Percentiles rank a stretch among this genome's conserved stretches.
Conservation (phyloP, 2,113 vertebrate species). For the Entelurus aequoreus region DNA sequence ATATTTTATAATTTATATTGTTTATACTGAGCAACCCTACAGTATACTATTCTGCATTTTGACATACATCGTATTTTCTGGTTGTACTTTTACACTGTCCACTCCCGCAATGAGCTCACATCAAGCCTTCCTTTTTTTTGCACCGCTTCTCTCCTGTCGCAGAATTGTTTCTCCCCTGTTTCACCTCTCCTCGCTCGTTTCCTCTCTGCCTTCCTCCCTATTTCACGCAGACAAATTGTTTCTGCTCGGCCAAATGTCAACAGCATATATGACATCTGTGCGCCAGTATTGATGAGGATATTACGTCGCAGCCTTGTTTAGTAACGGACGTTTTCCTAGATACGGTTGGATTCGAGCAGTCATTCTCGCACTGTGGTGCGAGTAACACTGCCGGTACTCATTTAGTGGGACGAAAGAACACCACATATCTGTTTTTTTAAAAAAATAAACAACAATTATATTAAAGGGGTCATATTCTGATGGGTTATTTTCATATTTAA, state of each 20-base stretch:
- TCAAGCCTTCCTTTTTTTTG: constrained; percentile 16
- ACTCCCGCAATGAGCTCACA: constrained; percentile 19
- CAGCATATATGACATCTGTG: constrained; percentile 62
- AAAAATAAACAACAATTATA: no score
- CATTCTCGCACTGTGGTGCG: not conserved
- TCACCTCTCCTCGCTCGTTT: not conserved
- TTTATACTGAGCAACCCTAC: no score
- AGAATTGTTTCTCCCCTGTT: not conserved
- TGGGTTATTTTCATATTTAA: no score
- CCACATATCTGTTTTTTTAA: no score
- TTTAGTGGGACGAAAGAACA: no score
- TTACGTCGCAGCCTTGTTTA: constrained; percentile 51
- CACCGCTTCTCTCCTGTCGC: constrained; percentile 4
- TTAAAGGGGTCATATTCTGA: no score
- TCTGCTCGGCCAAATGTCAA: constrained; percentile 68
- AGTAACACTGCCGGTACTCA: no score
- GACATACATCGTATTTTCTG: constrained; percentile 53
- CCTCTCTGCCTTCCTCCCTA: constrained; percentile 34
- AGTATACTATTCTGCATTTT: not conserved
- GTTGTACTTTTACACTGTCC: constrained; percentile 40
- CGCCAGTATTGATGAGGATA: constrained; percentile 62
- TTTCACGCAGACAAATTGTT: constrained; percentile 58
- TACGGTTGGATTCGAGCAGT: not conserved
- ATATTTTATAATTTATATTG: no score
- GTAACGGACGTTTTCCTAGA: constrained; percentile 35